Base-by-base conservation (phyloP, 2,113 vertebrate species). In the Egretta garzetta region DNA sequence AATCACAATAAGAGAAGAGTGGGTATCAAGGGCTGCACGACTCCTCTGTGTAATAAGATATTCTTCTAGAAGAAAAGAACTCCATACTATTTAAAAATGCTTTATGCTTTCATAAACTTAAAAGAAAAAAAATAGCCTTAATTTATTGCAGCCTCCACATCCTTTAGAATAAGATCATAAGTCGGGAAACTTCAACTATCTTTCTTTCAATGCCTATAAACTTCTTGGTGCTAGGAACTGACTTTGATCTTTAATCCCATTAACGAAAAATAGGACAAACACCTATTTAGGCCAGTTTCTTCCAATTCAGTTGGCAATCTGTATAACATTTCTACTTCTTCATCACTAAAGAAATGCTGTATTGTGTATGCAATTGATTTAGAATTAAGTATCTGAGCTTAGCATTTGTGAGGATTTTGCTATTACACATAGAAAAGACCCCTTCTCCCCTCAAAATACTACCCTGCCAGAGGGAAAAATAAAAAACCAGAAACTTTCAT, bases 161-260 rank as follows among this genome's bases (percentile, higher is more conserved):
- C 50, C 85, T 91, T 91, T 70, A 91, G 85, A 97, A 68, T 73
- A 95, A 67, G 68, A 94, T 62, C 20, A 1, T 49, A 71, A 93
- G 41, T 52, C 8, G 14, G 56, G 64, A 94, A 96, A 94, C 71
- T 93, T 88, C 60, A 67, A 37, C 89, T 86, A 62, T 77, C 82
- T 90, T 68, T 86, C 79, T 90, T 87, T 93, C 85, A 90, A 76
- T 47, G 53, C 26, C 79, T 93, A 68, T 88, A 73, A 95, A 93
- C 45, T 94, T 73, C 63, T 80, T 59, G 70, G 84, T 90, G 71
- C 74, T 76, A 59, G 43, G 41, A 93, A 84, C 28, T 75, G 63
- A 91, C 96, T 97, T 96, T 97, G 95, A 97, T 90, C 94, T 97
- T 96, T 96, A 98, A 97, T 95, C 96, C 60, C 86, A 80, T 97